phyloP scores from a whole-genome alignment of 2,797 vertebrate species.

The Syngnathus rostellatus region DNA sequence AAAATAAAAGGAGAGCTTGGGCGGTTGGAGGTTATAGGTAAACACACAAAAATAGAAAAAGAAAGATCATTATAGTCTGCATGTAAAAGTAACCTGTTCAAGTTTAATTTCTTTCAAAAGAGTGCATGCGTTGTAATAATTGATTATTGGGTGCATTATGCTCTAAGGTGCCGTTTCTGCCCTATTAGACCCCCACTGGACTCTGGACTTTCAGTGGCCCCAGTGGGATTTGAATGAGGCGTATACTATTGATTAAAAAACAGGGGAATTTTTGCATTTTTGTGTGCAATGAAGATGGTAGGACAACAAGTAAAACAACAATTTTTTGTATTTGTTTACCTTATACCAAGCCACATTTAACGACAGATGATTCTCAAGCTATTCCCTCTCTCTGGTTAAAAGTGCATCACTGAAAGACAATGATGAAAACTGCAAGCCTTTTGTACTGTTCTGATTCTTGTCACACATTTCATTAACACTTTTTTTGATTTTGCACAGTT shows the following conservation, averaged over 20 bases:
- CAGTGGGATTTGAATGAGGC: neutral
- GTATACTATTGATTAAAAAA: neutral
- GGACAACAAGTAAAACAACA: too few species aligned
- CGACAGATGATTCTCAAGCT: constrained; percentile 14
- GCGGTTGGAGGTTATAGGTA: neutral
- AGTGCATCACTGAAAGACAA: constrained; percentile 23
- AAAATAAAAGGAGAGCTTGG: neutral
- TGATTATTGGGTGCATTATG: neutral
- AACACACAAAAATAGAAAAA: neutral
- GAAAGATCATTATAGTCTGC: neutral
- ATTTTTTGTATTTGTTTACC: neutral
- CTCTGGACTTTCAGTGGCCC: neutral
- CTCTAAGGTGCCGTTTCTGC: neutral
- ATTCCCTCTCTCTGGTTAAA: constrained; percentile 20
- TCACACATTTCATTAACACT: constrained; percentile 53
- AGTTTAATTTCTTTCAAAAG: neutral
- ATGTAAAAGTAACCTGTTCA: neutral
- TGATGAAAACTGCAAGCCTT: neutral
- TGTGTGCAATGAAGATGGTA: too few species aligned
- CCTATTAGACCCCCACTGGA: neutral
- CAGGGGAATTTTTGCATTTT: too few species aligned
- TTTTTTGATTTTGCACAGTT: constrained; percentile 36
- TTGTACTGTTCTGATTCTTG: constrained; percentile 25
- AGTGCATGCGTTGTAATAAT: neutral
- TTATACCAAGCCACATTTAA: constrained; percentile 16